Evolutionary conservation across 2,888 invertebrate genomes (phyloP).

Genomic region (Stenoptilia bipunctidactyla): DNA sequence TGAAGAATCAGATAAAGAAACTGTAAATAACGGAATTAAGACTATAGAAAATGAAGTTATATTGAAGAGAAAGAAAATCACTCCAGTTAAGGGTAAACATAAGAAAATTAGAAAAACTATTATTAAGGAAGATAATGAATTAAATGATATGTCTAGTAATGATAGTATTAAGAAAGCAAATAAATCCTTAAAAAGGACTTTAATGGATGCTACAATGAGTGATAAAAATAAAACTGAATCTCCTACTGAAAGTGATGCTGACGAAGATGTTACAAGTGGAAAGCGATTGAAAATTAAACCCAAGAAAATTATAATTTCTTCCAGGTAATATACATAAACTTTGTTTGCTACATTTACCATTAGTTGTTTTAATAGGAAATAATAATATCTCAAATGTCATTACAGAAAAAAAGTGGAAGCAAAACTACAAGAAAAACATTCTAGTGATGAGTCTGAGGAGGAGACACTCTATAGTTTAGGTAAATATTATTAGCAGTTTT

Average conservation of each 20-base stretch:
- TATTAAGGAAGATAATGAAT: conserved; percentile 20
- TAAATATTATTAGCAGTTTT: conserved; percentile 21
- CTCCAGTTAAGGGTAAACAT: conserved; percentile 20
- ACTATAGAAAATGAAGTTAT: conserved; percentile 26
- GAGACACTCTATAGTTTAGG: conserved; percentile 60
- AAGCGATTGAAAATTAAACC: conserved; percentile 62
- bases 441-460: conserved; percentile 65
- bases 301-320: conserved; percentile 51
- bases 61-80: conserved; percentile 48
- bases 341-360: conserved; percentile 1
- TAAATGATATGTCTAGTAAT: conserved; percentile 5
- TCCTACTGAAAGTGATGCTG: conserved; percentile 56
- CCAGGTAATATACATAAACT: conserved; percentile 30
- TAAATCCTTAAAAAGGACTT: conserved; percentile 48
- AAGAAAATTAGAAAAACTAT: conserved; percentile 50
- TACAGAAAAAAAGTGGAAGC: conserved; percentile 71
- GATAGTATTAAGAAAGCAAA: conserved; percentile 31
- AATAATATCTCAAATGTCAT: conserved; percentile 14
- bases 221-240: conserved; percentile 60
- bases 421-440: conserved; percentile 58
- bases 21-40: conserved; percentile 24
- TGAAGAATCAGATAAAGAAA: conserved; percentile 29
- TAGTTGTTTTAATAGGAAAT: conserved; percentile 3
- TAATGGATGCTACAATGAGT: conserved; percentile 42
- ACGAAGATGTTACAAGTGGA: conserved; percentile 47